phyloP scores from a whole-genome alignment of 2,888 invertebrate genomes.

The Machimus atricapillus region DNA sequence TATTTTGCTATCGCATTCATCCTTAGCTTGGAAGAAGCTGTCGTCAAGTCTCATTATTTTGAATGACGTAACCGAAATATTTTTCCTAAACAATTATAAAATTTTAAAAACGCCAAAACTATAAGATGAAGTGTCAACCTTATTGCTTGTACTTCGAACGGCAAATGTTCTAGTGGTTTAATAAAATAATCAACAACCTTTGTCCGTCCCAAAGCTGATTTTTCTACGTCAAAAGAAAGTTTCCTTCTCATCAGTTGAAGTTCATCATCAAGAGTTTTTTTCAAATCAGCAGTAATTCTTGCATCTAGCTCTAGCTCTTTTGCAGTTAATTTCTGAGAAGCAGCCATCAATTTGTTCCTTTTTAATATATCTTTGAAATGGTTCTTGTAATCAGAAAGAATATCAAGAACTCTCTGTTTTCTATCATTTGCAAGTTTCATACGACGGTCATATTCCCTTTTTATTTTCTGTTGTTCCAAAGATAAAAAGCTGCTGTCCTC shows the following conservation, averaged over 20 bases:
- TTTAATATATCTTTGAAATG: conserved; percentile 67
- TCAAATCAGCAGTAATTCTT: conserved; percentile 70
- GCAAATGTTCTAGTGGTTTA: conserved; percentile 70
- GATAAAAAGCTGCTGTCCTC: conserved; percentile 56
- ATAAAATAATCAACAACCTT: conserved; percentile 74
- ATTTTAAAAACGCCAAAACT: not conserved
- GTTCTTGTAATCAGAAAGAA: conserved; percentile 66
- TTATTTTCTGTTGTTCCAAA: conserved; percentile 73
- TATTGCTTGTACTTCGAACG: conserved; percentile 68
- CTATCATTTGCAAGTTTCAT: conserved; percentile 70
- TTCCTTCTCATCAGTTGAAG: conserved; percentile 71
- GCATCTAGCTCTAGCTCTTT: conserved; percentile 73
- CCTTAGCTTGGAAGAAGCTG: conserved; percentile 61
- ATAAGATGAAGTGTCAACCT: conserved; percentile 57
- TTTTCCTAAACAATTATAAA: conserved; percentile 53
- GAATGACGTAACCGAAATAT: conserved; percentile 65
- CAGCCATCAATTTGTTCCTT: conserved; percentile 68
- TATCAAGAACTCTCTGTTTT: conserved; percentile 67
- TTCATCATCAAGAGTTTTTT: conserved; percentile 67
- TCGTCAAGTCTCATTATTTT: conserved; percentile 70
- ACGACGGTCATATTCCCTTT: conserved; percentile 71
- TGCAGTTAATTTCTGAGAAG: conserved; percentile 67
- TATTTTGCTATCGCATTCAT: not conserved
- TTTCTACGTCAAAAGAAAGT: conserved; percentile 74
- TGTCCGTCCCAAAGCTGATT: conserved; percentile 68